phyloP scores from a whole-genome alignment of 2,113 vertebrate species.

The Gallinago media region DNA sequence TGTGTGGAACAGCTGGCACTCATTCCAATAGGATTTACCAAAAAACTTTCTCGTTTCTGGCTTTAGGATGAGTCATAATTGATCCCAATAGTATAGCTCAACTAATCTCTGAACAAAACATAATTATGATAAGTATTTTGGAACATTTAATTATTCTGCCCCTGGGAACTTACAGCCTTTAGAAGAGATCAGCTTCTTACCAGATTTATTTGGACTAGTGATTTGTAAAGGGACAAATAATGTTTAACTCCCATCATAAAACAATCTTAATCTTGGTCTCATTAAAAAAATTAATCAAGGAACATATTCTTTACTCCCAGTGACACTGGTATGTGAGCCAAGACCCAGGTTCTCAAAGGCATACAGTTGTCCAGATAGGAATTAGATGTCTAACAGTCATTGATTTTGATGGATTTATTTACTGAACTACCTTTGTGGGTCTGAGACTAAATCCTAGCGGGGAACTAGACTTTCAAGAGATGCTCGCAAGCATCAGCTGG shows the following conservation, averaged over 20 bases:
- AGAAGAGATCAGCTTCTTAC: conserved; percentile 22
- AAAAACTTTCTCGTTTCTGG: conserved; percentile 25
- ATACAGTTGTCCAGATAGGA: background rate
- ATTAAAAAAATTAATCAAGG: conserved; percentile 8
- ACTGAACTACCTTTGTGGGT: background rate
- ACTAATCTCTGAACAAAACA: conserved; percentile 59
- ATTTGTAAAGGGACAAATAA: conserved; percentile 35
- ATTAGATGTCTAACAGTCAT: background rate
- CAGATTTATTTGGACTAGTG: conserved; percentile 35
- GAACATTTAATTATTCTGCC: conserved; percentile 64
- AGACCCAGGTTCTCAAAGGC: background rate
- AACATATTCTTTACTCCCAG: background rate
- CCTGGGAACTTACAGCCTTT: conserved; percentile 12
- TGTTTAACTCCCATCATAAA: background rate
- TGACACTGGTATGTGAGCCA: background rate
- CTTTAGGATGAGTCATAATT: conserved; percentile 49
- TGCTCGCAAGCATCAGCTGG: background rate
- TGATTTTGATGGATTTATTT: background rate
- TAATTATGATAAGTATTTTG: conserved; percentile 64
- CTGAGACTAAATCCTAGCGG: background rate
- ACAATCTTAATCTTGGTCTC: background rate
- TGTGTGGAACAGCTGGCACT: background rate
- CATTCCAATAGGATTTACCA: background rate
- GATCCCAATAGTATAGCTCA: conserved; percentile 35
- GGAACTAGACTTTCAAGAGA: background rate